Evolutionary conservation across 2,797 vertebrate genomes (phyloP).

Genomic region (Micrastur ruficollis): DNA sequence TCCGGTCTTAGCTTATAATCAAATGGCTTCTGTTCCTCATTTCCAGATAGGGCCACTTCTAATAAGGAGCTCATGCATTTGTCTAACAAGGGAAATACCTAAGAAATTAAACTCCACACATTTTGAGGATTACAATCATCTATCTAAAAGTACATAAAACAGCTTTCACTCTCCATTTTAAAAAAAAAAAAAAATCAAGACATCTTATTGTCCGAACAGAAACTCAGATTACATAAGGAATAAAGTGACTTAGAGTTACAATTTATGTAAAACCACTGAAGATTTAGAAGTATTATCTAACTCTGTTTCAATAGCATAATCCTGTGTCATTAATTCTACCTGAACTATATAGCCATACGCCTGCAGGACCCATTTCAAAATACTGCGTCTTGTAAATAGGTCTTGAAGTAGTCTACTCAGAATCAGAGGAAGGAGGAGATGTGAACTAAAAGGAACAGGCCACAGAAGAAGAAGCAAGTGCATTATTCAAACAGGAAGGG

Average conservation of each 20-base stretch:
- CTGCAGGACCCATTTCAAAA: background rate
- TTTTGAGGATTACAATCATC: background rate
- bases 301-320: background rate
- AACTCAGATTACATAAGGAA: background rate
- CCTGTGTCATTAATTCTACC: background rate
- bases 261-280: background rate
- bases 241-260: background rate
- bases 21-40: conserved; percentile 95
- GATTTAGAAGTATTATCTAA: background rate
- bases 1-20: conserved; percentile 89
- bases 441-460: background rate
- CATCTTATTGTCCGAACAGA: background rate
- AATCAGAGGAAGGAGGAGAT: background rate
- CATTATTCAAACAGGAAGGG: background rate
- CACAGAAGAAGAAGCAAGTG: background rate
- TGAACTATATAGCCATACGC: background rate
- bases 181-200: background rate
- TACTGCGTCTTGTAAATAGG: background rate
- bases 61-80: conserved; percentile 90
- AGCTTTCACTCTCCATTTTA: background rate
- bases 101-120: background rate
- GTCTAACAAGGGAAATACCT: conserved; percentile 74
- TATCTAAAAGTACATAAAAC: background rate
- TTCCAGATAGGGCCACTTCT: conserved; percentile 92
- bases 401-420: background rate